Percentiles rank a stretch among this genome's conserved stretches.
phyloP scores from a whole-genome alignment of 2,113 vertebrate species.

The zebrafish (Danio rerio) region DNA sequence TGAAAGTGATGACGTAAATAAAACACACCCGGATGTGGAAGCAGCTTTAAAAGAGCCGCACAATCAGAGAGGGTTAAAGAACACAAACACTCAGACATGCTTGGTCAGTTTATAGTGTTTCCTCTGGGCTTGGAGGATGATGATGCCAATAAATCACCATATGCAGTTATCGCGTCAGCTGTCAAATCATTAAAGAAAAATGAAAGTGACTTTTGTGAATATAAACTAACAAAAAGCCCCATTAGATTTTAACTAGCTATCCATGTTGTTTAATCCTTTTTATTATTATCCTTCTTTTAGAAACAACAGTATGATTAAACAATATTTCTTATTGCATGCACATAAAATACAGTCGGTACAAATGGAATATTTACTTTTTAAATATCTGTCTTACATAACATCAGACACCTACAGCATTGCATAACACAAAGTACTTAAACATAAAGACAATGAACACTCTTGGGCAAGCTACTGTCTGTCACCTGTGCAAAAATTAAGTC shows the following conservation, averaged over 20 bases:
- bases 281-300: neutral
- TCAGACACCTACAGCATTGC: neutral
- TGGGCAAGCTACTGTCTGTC: neutral
- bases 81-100: neutral
- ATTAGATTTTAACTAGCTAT: neutral
- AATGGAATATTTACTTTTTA: conserved; percentile 2
- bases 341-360: neutral
- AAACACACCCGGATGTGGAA: conserved; percentile 61
- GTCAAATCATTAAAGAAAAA: neutral
- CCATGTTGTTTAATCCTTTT: neutral
- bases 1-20: conserved; percentile 55
- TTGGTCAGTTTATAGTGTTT: neutral
- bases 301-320: conserved; percentile 20
- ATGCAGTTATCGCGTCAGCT: neutral
- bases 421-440: neutral
- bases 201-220: neutral
- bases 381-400: conserved; percentile 25
- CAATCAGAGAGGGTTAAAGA: neutral
- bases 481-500: neutral
- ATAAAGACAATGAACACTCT: conserved; percentile 7
- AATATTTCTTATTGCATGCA: neutral
- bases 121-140: conserved; percentile 7
- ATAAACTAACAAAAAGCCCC: too few relatives aligned
- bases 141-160: neutral
- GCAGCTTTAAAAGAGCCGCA: conserved; percentile 2